Conservation (phyloP, 2,888 invertebrate genomes). For the Limnephilus marmoratus region DNA sequence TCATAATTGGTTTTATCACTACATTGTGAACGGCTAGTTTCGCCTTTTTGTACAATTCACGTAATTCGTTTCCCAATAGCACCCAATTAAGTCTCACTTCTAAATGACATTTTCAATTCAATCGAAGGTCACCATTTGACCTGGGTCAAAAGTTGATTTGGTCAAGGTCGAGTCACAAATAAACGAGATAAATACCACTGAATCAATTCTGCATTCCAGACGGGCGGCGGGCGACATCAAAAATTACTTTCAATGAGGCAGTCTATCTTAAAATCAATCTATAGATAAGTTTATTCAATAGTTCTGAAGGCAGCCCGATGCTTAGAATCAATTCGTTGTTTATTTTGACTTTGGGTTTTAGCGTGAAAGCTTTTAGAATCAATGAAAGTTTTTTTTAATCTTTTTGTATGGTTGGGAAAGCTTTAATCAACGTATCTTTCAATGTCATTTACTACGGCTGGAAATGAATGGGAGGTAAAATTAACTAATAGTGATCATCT, state of each 20-base stretch:
- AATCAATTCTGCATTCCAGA: background rate
- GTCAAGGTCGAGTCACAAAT: background rate
- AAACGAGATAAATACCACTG: background rate
- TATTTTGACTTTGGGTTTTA: background rate
- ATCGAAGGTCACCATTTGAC: background rate
- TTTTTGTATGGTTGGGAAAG: background rate
- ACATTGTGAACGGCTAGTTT: too few relatives aligned
- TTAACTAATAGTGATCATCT: background rate
- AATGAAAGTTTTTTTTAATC: background rate
- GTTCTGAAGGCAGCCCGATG: too few relatives aligned
- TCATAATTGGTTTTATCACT: too few relatives aligned
- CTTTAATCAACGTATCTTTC: background rate
- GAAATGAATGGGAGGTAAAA: background rate
- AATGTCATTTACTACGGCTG: background rate
- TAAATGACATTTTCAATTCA: background rate
- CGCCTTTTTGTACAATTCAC: too few relatives aligned
- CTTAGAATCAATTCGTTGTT: too few relatives aligned
- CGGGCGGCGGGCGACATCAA: background rate
- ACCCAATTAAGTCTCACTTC: background rate
- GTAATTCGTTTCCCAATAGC: background rate
- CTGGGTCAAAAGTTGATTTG: background rate
- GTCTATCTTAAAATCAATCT: background rate
- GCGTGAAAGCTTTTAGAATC: background rate
- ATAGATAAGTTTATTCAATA: background rate
- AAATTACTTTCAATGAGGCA: background rate